A percentile compares a stretch with the other conserved stretches of the same genome.
These are phyloP conservation scores for Acronicta psi DNA, from an alignment of 2,888 invertebrate genomes.

Conservation along the genomic window DNA sequence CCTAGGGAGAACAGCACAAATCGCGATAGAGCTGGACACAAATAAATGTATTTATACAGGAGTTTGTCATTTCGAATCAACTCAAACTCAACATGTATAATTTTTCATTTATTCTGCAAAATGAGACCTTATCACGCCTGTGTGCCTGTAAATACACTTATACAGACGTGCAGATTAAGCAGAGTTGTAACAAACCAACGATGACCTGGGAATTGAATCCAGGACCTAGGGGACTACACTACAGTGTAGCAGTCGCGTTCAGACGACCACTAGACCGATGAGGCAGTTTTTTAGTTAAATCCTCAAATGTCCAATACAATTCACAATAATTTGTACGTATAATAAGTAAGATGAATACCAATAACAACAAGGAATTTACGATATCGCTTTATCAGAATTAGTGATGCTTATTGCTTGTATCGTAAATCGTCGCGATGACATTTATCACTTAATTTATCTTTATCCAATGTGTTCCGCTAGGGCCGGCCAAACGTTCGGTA, in stretches of 20 bases:
- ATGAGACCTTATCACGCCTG: too few species aligned
- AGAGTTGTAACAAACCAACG: too few species aligned
- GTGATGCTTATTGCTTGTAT: constrained; percentile 58
- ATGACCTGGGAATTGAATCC: too few species aligned
- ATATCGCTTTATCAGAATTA: constrained; percentile 63
- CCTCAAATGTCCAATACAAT: not conserved
- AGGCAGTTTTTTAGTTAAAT: not conserved
- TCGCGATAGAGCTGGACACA: not conserved
- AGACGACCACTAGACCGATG: too few species aligned
- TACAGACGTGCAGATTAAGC: too few species aligned
- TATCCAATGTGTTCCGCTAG: constrained; percentile 57
- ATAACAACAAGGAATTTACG: constrained; percentile 53
- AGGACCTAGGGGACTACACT: too few species aligned
- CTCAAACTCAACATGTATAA: too few species aligned
- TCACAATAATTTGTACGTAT: not conserved
- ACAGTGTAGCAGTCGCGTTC: too few species aligned
- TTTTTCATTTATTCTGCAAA: too few species aligned
- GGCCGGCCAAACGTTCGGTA: constrained; percentile 21
- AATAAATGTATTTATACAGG: not conserved
- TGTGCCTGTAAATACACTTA: too few species aligned
- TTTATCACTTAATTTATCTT: constrained; percentile 68
- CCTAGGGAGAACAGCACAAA: constrained; percentile 10
- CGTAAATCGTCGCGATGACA: constrained; percentile 63
- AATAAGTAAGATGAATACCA: constrained; percentile 7
- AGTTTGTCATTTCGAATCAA: too few species aligned